phyloP scores from a whole-genome alignment of 35 echinoderm and acorn worm species.

The Diadema setosum region DNA sequence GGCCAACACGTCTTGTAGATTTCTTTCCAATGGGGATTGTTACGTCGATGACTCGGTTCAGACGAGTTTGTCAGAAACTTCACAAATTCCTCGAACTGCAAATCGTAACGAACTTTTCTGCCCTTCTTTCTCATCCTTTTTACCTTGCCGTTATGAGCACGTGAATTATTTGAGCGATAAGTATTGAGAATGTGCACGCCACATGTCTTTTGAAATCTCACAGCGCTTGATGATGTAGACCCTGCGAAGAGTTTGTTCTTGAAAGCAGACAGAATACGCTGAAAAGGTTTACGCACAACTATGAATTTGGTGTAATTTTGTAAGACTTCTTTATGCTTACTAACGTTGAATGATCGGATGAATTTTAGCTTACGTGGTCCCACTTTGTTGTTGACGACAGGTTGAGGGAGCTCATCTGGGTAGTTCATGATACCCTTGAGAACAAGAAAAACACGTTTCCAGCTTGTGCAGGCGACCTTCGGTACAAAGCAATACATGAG shows the following conservation, averaged over 20 bases:
- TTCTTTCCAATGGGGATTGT: not conserved
- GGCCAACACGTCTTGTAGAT: conserved; percentile 10
- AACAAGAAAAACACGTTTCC: conserved; percentile 81
- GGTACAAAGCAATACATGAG: conserved; percentile 77
- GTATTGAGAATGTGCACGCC: conserved; percentile 23
- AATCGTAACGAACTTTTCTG: not conserved
- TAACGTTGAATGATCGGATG: not conserved
- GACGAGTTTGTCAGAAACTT: not conserved
- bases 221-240: conserved; percentile 1
- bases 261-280: conserved; percentile 81
- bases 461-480: conserved; percentile 89
- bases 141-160: conserved; percentile 37
- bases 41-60: not conserved
- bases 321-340: conserved; percentile 27
- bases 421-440: conserved; percentile 45
- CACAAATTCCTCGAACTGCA: not conserved
- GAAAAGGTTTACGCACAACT: conserved; percentile 79
- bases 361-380: not conserved
- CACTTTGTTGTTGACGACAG: conserved; percentile 30
- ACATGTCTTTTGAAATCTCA: not conserved
- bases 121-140: not conserved
- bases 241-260: conserved; percentile 73
- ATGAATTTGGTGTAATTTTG: conserved; percentile 89
- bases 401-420: conserved; percentile 42
- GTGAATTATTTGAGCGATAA: not conserved